Evolutionary conservation across 1,140 invertebrate genomes (phyloP).

Genomic region (Colletes gigas): DNA sequence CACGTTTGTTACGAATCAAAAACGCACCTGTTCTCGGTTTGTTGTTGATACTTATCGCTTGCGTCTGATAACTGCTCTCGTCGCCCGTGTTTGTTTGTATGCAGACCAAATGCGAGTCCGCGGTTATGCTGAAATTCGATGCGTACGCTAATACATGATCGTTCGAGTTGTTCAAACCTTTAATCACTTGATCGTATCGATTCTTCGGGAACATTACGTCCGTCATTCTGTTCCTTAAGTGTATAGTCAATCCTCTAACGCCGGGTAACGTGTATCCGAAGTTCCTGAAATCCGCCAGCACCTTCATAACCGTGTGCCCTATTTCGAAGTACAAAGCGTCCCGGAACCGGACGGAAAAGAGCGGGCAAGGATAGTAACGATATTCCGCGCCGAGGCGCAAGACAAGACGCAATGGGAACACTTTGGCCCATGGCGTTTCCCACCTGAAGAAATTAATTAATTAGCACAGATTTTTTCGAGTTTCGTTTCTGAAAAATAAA

Average conservation of each 20-base stretch:
- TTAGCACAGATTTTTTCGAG: too few species aligned
- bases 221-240: slow-evolving; percentile 92
- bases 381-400: slow-evolving; percentile 92
- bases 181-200: slow-evolving; percentile 91
- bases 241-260: slow-evolving; percentile 89
- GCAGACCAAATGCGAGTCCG: slow-evolving; percentile 94
- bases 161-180: slow-evolving; percentile 91
- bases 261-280: slow-evolving; percentile 91
- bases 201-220: slow-evolving; percentile 90
- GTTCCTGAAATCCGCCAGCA: slow-evolving; percentile 93
- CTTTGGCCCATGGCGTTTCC: slow-evolving; percentile 93
- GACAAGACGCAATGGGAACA: slow-evolving; percentile 90
- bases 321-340: slow-evolving; percentile 94
- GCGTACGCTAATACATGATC: slow-evolving; percentile 93
- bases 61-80: slow-evolving; percentile 89
- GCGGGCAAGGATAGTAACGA: slow-evolving; percentile 93
- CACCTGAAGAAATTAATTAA: slow-evolving; percentile 79
- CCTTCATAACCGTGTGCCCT: slow-evolving; percentile 94
- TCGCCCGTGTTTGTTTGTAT: slow-evolving; percentile 88
- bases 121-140: slow-evolving; percentile 89
- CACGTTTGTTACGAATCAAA: background rate
- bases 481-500: too few species aligned
- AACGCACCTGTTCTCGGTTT: slow-evolving; percentile 88
- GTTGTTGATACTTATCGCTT: slow-evolving; percentile 93
- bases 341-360: slow-evolving; percentile 90